A percentile compares a stretch with the other conserved stretches of the same genome.
Conservation (phyloP, 2,797 vertebrate genomes). For the Acipenser oxyrinchus region DNA sequence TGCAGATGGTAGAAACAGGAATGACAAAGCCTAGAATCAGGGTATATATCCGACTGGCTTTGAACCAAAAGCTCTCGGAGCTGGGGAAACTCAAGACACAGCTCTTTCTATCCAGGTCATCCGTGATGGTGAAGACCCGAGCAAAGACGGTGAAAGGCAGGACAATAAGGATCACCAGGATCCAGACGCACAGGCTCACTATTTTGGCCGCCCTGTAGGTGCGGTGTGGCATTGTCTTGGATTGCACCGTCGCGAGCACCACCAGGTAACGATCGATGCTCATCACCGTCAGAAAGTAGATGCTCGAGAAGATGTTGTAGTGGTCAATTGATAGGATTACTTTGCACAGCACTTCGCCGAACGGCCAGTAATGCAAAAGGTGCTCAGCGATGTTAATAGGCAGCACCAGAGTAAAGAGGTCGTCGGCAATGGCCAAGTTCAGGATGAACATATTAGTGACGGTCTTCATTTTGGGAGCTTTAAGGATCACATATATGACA, state of each 20-base stretch:
- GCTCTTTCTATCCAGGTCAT: constrained; percentile 58
- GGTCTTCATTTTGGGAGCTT: constrained; percentile 80
- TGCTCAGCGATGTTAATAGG: constrained; percentile 75
- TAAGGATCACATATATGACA: constrained; percentile 75
- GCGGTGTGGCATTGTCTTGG: constrained; percentile 64
- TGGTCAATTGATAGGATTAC: constrained; percentile 74
- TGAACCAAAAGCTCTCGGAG: constrained; percentile 72
- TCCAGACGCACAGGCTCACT: constrained; percentile 70
- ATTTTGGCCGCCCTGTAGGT: constrained; percentile 66
- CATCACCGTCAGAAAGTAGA: constrained; percentile 77
- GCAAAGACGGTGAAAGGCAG: constrained; percentile 74
- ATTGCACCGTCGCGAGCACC: constrained; percentile 66
- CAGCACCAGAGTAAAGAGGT: constrained; percentile 70
- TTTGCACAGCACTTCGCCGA: constrained; percentile 74
- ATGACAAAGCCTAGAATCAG: constrained; percentile 73
- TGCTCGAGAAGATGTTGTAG: constrained; percentile 82
- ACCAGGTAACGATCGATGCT: constrained; percentile 76
- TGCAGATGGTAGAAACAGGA: constrained; percentile 72
- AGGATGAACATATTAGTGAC: constrained; percentile 82
- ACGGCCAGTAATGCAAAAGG: constrained; percentile 74
- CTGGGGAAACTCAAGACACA: constrained; percentile 73
- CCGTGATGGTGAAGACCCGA: constrained; percentile 46
- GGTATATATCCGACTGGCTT: constrained; percentile 72
- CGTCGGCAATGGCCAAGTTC: constrained; percentile 72
- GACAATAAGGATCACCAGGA: constrained; percentile 67